phyloP scores from a whole-genome alignment of 1,140 invertebrate genomes.

The Drosophila kurseongensis region DNA sequence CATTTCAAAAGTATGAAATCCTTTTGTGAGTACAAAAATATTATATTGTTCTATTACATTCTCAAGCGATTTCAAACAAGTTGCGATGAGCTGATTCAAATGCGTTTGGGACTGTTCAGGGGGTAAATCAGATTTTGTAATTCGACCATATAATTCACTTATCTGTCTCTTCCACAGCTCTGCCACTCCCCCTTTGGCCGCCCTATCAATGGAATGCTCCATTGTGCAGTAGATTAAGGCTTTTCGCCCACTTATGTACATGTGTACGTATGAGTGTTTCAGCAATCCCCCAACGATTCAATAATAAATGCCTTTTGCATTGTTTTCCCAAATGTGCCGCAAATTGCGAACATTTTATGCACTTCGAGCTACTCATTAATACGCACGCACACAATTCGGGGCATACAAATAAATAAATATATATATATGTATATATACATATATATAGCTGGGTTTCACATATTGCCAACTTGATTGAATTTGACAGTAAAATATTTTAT shows the following conservation, averaged over 20 bases:
- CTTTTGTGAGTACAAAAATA: too few species aligned
- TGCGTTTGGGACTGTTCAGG: background rate
- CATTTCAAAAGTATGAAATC: too few species aligned
- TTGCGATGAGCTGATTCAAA: conserved; percentile 2
- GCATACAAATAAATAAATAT: background rate
- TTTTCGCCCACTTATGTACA: background rate
- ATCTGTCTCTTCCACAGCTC: conserved; percentile 18
- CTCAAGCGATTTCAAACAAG: background rate
- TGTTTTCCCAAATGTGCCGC: conserved; percentile 39
- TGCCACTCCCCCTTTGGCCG: background rate
- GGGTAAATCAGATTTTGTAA: conserved; percentile 16
- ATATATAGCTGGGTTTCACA: background rate
- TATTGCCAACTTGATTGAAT: conserved; percentile 59
- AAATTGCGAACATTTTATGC: conserved; percentile 58
- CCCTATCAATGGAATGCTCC: conserved; percentile 1
- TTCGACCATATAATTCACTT: conserved; percentile 28
- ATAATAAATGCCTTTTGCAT: conserved; percentile 53
- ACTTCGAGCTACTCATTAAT: conserved; percentile 53
- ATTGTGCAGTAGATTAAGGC: conserved; percentile 25
- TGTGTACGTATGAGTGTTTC: background rate
- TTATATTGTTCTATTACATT: background rate
- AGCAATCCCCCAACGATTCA: conserved; percentile 43
- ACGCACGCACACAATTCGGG: conserved; percentile 9
- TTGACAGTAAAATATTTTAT: conserved; percentile 63
- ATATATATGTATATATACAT: background rate